These are phyloP conservation scores for Drosophila willistoni DNA, from an alignment of 1,140 invertebrate genomes.

Conservation along the genomic window DNA sequence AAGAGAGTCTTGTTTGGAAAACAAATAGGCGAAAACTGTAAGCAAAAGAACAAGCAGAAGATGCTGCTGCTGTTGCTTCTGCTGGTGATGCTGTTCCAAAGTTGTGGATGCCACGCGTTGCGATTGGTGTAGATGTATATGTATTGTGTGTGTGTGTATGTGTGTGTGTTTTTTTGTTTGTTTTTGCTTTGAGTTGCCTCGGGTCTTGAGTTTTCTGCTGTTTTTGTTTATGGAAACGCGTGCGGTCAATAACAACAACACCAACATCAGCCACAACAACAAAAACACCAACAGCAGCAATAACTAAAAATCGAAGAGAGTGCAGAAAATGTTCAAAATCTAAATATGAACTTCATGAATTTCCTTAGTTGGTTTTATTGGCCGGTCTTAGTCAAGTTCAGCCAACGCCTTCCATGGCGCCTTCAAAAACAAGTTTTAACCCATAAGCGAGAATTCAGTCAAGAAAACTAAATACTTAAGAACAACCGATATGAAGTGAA, in stretches of 20 bases:
- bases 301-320: slow-evolving; percentile 24
- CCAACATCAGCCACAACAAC: slow-evolving; percentile 41
- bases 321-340: slow-evolving; percentile 32
- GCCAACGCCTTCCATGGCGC: slow-evolving; percentile 1
- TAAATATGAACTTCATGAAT: slow-evolving; percentile 58
- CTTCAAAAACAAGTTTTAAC: background rate
- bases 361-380: slow-evolving; percentile 15
- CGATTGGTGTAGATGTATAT: slow-evolving; percentile 30
- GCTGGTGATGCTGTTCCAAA: background rate
- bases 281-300: slow-evolving; percentile 41
- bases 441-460: background rate
- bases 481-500: no score
- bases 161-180: slow-evolving; percentile 47
- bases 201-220: slow-evolving; percentile 44
- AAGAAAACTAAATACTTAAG: no score
- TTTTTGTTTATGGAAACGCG: slow-evolving; percentile 77
- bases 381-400: slow-evolving; percentile 21
- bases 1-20: slow-evolving; percentile 73
- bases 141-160: slow-evolving; percentile 22
- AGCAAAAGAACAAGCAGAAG: slow-evolving; percentile 11
- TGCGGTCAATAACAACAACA: slow-evolving; percentile 70
- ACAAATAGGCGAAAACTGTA: slow-evolving; percentile 53
- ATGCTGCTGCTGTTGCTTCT: slow-evolving; percentile 17
- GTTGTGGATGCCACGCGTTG: slow-evolving; percentile 58
- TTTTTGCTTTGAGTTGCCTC: slow-evolving; percentile 50